phyloP scores from a whole-genome alignment of 2,113 vertebrate species.

The Megatriorchis doriae region DNA sequence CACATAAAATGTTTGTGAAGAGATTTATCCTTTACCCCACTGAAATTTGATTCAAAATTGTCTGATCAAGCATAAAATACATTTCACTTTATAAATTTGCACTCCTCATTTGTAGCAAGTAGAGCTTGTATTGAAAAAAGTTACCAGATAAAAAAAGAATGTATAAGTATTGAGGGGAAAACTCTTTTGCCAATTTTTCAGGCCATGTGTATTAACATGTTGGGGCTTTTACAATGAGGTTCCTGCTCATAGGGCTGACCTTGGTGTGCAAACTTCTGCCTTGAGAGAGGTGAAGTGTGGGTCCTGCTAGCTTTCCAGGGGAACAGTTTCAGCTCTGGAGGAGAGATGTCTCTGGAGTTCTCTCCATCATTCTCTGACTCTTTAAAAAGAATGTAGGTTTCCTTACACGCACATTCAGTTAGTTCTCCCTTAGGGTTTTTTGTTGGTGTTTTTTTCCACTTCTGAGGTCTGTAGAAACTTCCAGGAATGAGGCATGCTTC shows the following conservation, averaged over 20 bases:
- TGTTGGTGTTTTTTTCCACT: not conserved
- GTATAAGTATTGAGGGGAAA: no score
- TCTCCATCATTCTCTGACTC: not conserved
- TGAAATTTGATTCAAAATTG: not conserved
- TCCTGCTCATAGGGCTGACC: not conserved
- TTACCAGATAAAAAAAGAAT: no score
- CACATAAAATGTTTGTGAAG: not conserved
- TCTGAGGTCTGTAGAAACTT: not conserved
- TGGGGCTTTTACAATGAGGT: no score
- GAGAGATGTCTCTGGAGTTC: not conserved
- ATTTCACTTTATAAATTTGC: not conserved
- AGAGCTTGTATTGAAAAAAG: no score
- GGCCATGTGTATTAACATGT: no score
- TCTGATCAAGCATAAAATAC: not conserved
- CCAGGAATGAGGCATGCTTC: not conserved
- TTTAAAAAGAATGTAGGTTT: not conserved
- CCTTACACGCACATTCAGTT: not conserved
- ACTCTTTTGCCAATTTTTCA: no score
- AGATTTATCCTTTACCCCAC: not conserved
- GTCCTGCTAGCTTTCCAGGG: not conserved
- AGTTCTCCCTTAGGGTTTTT: not conserved
- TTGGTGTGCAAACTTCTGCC: not conserved
- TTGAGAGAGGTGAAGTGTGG: not conserved
- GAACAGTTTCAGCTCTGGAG: not conserved
- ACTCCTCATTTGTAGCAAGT: not conserved